Conservation (phyloP, 2,113 vertebrate genomes). For the Cinclus mexicanus region DNA sequence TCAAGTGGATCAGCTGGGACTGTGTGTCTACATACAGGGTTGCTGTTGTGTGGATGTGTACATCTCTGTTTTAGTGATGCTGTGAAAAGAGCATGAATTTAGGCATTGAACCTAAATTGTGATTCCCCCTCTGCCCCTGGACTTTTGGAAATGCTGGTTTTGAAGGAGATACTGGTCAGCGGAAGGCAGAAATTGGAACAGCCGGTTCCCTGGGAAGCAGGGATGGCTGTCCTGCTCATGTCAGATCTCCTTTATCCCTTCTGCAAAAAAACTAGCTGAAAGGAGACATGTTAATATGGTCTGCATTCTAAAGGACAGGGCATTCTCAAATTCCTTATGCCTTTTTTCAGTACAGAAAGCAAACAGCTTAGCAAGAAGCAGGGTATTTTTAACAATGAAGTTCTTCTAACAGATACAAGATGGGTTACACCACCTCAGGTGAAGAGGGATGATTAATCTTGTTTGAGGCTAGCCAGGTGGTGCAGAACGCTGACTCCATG, state of each 20-base stretch:
- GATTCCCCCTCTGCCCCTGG: neutral
- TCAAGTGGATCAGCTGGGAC: neutral
- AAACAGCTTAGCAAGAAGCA: slow-evolving; percentile 30
- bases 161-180: neutral
- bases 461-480: neutral
- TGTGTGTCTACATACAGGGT: neutral
- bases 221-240: neutral
- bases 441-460: neutral
- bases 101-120: neutral
- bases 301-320: slow-evolving; percentile 48
- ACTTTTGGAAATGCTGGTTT: neutral
- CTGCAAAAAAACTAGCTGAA: slow-evolving; percentile 26
- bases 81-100: neutral
- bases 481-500: neutral
- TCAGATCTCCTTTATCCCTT: neutral
- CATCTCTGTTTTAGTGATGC: neutral
- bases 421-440: neutral
- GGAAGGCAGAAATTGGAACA: neutral
- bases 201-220: neutral
- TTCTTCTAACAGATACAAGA: slow-evolving; percentile 29
- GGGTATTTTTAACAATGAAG: slow-evolving; percentile 21
- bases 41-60: neutral
- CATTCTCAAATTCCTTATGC: slow-evolving; percentile 23
- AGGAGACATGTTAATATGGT: neutral
- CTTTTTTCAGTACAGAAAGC: slow-evolving; percentile 40